A percentile compares a stretch with the other conserved stretches of the same genome.
Conservation (phyloP, 1,140 invertebrate species). For the Neodiprion virginianus region DNA sequence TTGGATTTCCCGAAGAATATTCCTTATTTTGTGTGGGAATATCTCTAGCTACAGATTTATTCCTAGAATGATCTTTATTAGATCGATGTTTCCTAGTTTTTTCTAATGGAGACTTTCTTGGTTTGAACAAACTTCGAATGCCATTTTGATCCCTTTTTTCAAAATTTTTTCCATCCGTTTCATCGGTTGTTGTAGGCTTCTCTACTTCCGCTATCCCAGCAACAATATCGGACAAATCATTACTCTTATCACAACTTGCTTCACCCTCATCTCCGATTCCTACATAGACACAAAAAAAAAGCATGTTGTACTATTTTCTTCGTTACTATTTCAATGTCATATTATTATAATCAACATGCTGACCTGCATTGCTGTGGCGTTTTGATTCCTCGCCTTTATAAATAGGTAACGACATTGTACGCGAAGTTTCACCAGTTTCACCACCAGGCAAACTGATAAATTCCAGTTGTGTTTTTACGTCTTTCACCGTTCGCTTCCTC, state of each 20-base stretch:
- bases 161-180: neutral
- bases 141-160: neutral
- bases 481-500: neutral
- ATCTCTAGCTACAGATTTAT: neutral
- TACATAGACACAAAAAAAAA: too few relatives aligned
- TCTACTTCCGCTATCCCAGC: neutral
- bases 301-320: too few relatives aligned
- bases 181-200: neutral
- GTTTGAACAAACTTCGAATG: neutral
- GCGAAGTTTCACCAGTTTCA: conserved; percentile 29
- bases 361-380: neutral
- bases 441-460: conserved; percentile 40
- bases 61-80: neutral
- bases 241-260: neutral
- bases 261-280: neutral
- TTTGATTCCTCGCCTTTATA: conserved; percentile 18
- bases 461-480: conserved; percentile 28
- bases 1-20: conserved; percentile 20
- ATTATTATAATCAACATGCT: too few relatives aligned
- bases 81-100: neutral
- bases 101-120: neutral
- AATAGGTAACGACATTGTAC: conserved; percentile 19
- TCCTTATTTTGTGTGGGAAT: conserved; percentile 5
- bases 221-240: neutral
- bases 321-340: too few relatives aligned